Evolutionary conservation across 2,888 invertebrate genomes (phyloP), one percentile per base, ranked within the genome.

Genomic region (Melinaea menophilus): DNA sequence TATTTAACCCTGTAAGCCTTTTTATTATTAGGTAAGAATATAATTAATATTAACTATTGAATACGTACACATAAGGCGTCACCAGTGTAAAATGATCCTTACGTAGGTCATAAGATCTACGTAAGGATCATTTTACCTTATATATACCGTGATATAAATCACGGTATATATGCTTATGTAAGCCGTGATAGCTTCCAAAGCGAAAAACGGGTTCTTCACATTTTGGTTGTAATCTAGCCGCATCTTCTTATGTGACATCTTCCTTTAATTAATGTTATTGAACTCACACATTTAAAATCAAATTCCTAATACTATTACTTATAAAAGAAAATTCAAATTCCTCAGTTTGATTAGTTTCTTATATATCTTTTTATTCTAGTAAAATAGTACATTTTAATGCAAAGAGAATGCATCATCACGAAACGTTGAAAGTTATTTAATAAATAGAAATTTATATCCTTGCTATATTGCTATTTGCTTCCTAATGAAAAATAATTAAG

Each of bases 241-340:
- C 84, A 83, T 88, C 88, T 86, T 85, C 85, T 88, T 88, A 89
- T 75, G 80, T 87, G 88, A 85, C 89, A 86, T 84, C 74, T 78
- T 80, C 81, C 83, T 83, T 86, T 89, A 88, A 89, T 88, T 89
- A 89, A 88, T 86, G 86, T 86, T 85, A 58, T 62, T 60, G 68
- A 63, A 68, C 75, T 73, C 74, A 72, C 81, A 80, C 78, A 79
- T 81, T 79, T 77, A 22, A 22, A 22, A 22, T 22, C 22, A 22
- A 22, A 22, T 22, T 22, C 22, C 22, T 22, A 22, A 77, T 73
- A 78, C 79, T 83, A 80, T 79, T 77, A 73, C 72, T 73, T 78
- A 77, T 78, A 75, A 75, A 74, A 77, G 78, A 73, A 79, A 81
- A 82, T 79, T 77, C 70, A 77, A 64, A 80, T 74, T 79, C 73